Base-by-base conservation (phyloP, 2,113 vertebrate genomes). In the Tachysurus fulvidraco region DNA sequence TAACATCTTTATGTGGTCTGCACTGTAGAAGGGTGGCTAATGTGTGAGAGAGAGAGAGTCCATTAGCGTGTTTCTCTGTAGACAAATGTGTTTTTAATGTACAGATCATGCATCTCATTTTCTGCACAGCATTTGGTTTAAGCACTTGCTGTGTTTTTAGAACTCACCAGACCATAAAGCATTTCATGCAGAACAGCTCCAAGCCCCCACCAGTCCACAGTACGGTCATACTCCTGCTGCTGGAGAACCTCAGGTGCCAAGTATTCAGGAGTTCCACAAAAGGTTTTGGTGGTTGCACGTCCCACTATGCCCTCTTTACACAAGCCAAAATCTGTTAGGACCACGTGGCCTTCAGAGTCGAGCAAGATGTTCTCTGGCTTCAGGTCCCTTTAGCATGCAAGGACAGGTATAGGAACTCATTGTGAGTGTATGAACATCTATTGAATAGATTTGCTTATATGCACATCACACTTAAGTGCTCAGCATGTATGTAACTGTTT, bases 131-230 rank as follows among this genome's bases (percentile, higher is more conserved):
- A 78, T 54, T n/a, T 19, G 52, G 16, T 36, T 57, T 78, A 17
- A 28, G 54, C 50, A 30, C 25, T 14, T 54, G 50, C 52, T 30
- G 19, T 64, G 12, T 76, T 5, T 65, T 54, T 54, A 28, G 6
- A 73, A 84, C 89, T 86, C 83, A 96, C 95, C 92, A 95, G 88
- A 73, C 95, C 94, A 52, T 92, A 93, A 21, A 96, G 91, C 94
- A 96, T 96, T 92, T 96, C 95, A 88, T 94, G 96, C 14, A 95
- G 91, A 85, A 95, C 95, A 9, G 90, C 91, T 17, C 95, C 95
- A 0, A 96, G 92, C 44, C 93, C 92, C 95, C 95, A 96, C 95
- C 95, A 95, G 92, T 96, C 95, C 89, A 96, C 95, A 0, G 92
- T 93, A 11, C 91, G 91, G 86, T 93, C 93, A 14, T 95, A 96